Conservation (phyloP, 2,797 vertebrate genomes). For the Melanogrammus aeglefinus region DNA sequence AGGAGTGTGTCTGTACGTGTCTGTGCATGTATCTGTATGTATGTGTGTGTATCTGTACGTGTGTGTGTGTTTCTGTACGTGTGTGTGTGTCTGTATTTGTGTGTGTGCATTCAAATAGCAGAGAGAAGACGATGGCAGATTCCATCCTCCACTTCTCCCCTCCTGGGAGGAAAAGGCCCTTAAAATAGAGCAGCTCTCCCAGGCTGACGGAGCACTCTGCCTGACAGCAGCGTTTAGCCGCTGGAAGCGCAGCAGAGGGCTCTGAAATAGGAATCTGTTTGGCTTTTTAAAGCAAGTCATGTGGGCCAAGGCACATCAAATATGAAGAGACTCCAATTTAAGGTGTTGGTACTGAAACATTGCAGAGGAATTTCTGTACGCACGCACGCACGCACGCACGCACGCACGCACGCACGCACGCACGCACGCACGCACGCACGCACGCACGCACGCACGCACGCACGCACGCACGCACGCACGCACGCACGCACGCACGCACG, state of each 20-base stretch:
- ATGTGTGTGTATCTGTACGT: not conserved
- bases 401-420: not conserved
- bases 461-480: not conserved
- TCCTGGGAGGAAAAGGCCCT: not conserved
- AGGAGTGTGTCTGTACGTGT: not conserved
- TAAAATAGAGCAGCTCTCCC: slow-evolving; percentile 23
- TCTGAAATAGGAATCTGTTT: slow-evolving; percentile 42
- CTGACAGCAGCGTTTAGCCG: slow-evolving; percentile 9
- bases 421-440: not conserved
- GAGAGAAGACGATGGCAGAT: slow-evolving; percentile 10
- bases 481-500: too few species aligned
- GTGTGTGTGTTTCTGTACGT: slow-evolving; percentile 1
- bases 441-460: not conserved
- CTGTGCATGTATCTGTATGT: not conserved
- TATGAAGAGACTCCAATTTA: slow-evolving; percentile 23
- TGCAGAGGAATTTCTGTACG: not conserved
- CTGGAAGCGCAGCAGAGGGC: slow-evolving; percentile 13
- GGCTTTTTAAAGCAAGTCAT: slow-evolving; percentile 20
- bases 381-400: not conserved
- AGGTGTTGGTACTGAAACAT: not conserved
- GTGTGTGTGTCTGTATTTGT: not conserved
- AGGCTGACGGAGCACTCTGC: not conserved
- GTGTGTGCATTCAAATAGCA: slow-evolving; percentile 5
- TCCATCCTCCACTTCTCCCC: not conserved
- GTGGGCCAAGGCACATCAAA: slow-evolving; percentile 19